phyloP scores from a whole-genome alignment of 2,888 invertebrate species.

The Eupithecia exiguata region DNA sequence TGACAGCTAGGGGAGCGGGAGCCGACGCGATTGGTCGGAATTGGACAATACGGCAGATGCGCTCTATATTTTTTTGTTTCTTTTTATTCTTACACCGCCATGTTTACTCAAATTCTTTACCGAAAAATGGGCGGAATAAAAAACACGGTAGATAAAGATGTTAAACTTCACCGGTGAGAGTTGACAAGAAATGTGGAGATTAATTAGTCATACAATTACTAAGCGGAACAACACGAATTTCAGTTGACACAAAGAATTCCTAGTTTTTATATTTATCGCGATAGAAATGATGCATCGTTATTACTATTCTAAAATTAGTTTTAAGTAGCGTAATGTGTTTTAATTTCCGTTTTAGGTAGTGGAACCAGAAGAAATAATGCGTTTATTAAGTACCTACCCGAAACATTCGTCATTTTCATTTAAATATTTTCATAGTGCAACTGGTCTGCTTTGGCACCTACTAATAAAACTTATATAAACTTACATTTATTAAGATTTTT shows the following conservation, averaged over 20 bases:
- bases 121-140: conserved; percentile 62
- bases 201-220: conserved; percentile 48
- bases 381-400: neutral
- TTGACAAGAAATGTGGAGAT: conserved; percentile 70
- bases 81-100: conserved; percentile 62
- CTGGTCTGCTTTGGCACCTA: neutral
- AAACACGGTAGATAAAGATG: conserved; percentile 63
- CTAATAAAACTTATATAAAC: neutral
- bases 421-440: neutral
- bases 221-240: conserved; percentile 38
- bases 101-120: conserved; percentile 77
- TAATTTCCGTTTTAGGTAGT: neutral
- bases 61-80: conserved; percentile 60
- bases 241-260: conserved; percentile 38
- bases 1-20: conserved; percentile 82
- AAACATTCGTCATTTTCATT: neutral
- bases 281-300: conserved; percentile 39
- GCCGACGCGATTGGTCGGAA: conserved; percentile 72
- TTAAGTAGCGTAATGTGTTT: conserved; percentile 26
- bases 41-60: conserved; percentile 82
- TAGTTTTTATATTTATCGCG: conserved; percentile 36
- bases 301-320: conserved; percentile 33
- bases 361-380: neutral
- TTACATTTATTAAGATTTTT: neutral
- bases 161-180: conserved; percentile 68